Evolutionary conservation across 1,140 invertebrate species (phyloP), one percentile per base, ranked within the genome.

Genomic region (Bombus consobrinus): DNA sequence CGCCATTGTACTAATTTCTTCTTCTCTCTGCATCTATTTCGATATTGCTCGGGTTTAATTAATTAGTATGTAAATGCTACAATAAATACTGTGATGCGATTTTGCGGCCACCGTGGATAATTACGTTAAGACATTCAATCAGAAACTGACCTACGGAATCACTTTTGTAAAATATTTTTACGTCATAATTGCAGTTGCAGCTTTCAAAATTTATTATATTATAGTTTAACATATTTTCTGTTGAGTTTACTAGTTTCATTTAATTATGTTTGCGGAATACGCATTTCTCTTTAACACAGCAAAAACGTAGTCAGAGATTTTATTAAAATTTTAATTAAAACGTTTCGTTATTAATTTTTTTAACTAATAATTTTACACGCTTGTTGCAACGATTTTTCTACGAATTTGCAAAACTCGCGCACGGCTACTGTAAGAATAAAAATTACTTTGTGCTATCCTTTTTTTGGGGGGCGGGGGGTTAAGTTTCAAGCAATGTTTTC

Each of bases 381-480:
- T 34, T 12, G 34, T 25, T 69, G 68, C 68, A 22, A 18, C 32
- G 18, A 69, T 25, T 69, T 69, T 69, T 32, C n/a, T 66, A 66
- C 1, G n/a, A n/a, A n/a, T 25, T 62, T 12, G 28, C 10, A 28
- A 59, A 25, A n/a, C 28, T 28, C 57, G 12, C 6, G 15, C 15
- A 18, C 15, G 5, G 15, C 15, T 53, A 62, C 28, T 13, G 3
- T 62, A 62, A 62, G 28, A 62, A 13, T 62, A n/a, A 62, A n/a
- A n/a, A 62, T 62, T 62, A 62, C 3, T 62, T 12, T 28, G 12
- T n/a, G 6, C 6, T 22, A 53, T 22, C 0, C 6, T 22, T 53
- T 53, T 53, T 22, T 22, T 1, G 0, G 3, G 39, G 39, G 0
- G 3, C 0, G 43, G 13, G 43, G 0, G 1, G 18, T 53, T 6